Conservation (phyloP, 2,888 invertebrate species). For the Drosophila borealis region DNA sequence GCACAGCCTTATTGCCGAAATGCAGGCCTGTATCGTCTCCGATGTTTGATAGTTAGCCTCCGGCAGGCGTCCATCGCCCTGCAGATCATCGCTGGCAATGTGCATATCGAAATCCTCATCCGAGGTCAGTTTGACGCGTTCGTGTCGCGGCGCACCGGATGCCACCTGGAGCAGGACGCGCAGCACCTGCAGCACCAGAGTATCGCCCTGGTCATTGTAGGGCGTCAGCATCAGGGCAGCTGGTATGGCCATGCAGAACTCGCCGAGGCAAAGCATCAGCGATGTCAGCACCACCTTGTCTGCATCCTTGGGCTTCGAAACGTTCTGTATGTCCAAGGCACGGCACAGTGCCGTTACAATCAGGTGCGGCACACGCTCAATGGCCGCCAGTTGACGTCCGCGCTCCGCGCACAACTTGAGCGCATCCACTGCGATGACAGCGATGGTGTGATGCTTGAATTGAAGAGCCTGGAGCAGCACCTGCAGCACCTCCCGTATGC, state of each 20-base stretch:
- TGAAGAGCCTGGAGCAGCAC: conserved; percentile 84
- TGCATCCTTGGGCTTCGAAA: conserved; percentile 83
- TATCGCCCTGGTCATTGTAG: conserved; percentile 82
- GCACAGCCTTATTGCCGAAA: conserved; percentile 87
- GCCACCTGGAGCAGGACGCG: conserved; percentile 86
- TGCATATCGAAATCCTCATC: conserved; percentile 85
- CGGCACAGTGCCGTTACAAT: conserved; percentile 84
- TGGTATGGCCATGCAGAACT: conserved; percentile 96
- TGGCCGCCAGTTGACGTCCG: conserved; percentile 81
- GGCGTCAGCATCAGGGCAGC: conserved; percentile 87
- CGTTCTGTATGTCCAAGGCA: conserved; percentile 84
- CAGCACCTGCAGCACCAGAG: conserved; percentile 89
- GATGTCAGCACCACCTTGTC: conserved; percentile 86
- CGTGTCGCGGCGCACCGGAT: conserved; percentile 82
- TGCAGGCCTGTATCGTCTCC: conserved; percentile 85
- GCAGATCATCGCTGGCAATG: conserved; percentile 83
- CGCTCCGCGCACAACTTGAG: conserved; percentile 84
- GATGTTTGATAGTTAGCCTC: conserved; percentile 83
- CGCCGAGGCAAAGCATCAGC: conserved; percentile 94
- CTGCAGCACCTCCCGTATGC: conserved; percentile 84
- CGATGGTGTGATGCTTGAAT: conserved; percentile 84
- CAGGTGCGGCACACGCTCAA: conserved; percentile 82
- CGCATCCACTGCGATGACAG: conserved; percentile 83
- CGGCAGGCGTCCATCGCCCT: conserved; percentile 77
- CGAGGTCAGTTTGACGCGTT: conserved; percentile 82